Evolutionary conservation across 2,888 invertebrate genomes (phyloP).

Genomic region (Drosophila falleni): DNA sequence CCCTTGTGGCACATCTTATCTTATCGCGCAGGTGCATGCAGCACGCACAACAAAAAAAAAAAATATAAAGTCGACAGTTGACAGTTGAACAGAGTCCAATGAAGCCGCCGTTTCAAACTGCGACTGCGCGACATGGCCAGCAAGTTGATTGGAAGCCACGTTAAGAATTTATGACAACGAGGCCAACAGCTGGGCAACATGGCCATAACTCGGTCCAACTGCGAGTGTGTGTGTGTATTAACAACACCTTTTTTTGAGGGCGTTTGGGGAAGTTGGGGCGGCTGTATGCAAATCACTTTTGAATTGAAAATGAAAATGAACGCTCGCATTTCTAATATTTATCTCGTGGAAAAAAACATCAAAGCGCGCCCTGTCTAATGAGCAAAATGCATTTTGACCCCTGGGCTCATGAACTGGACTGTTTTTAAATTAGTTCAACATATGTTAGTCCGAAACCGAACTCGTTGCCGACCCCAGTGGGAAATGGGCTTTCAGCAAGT

Average conservation of each 20-base stretch:
- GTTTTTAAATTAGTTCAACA: slow-evolving; percentile 36
- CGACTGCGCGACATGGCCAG: slow-evolving; percentile 64
- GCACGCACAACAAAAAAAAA: slow-evolving; percentile 44
- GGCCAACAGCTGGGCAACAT: slow-evolving; percentile 31
- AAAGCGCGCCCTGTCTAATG: slow-evolving; percentile 68
- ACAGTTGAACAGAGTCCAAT: slow-evolving; percentile 39
- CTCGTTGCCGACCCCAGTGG: slow-evolving; percentile 34
- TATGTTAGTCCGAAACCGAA: slow-evolving; percentile 7
- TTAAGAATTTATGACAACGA: slow-evolving; percentile 65
- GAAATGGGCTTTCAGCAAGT: slow-evolving; percentile 68
- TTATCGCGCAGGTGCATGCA: slow-evolving; percentile 77
- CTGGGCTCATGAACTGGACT: slow-evolving; percentile 27
- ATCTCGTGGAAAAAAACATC: slow-evolving; percentile 52
- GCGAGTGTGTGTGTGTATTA: slow-evolving; percentile 15
- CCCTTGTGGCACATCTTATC: slow-evolving; percentile 64
- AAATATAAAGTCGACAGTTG: slow-evolving; percentile 52
- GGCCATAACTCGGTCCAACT: slow-evolving; percentile 28
- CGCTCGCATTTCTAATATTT: slow-evolving; percentile 35
- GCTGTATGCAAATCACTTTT: slow-evolving; percentile 68
- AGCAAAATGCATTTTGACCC: slow-evolving; percentile 72
- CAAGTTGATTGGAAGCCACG: slow-evolving; percentile 49
- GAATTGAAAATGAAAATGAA: slow-evolving; percentile 48
- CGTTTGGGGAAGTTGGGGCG: slow-evolving; percentile 4
- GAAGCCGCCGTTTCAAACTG: slow-evolving; percentile 43
- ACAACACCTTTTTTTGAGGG: slow-evolving; percentile 43